Evolutionary conservation across 2,113 vertebrate genomes (phyloP), one percentile per base, ranked within the genome.

Genomic region (Archocentrus centrarchus): DNA sequence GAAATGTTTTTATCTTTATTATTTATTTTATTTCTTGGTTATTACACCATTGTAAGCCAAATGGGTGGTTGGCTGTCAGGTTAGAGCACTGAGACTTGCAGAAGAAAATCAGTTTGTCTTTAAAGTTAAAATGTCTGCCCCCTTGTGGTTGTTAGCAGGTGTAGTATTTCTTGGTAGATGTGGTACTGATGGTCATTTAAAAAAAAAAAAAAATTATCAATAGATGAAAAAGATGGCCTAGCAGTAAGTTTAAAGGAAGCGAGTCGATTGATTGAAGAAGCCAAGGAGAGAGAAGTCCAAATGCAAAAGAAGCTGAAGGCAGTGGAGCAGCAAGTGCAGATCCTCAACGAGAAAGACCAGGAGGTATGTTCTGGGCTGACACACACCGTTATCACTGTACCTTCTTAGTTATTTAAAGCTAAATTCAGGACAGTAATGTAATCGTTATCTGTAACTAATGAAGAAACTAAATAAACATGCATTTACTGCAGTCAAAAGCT

Each of bases 211-310:
- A 20, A 27, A 27, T 27, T 15, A 27, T 86, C 7, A 41, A 62
- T 78, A 99, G 98, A 97, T 95, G 97, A 98, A 93, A 99, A 97
- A 79, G 97, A 98, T 58, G 97, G 97, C n/a, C 93, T 98, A 73
- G 88, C 91, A 30, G 91, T 97, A 35, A 98, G 96, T 89, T 95
- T 98, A 62, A 96, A 73, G 81, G 98, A 99, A 86, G 97, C 97
- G 10, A 96, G 96, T 89, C 95, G 92, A 80, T 88, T 98, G 59
- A 92, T 97, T 84, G 96, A 98, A 90, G 96, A 96, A 75, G 95
- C 93, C 76, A 98, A 97, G 88, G 96, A 97, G 62, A 93, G 92
- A 61, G 98, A 98, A 87, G 39, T 96, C 61, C 96, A 97, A 59
- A 96, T 98, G 80, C 96, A 97, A 93, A 97, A 94, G 75, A 96